Base-by-base conservation (phyloP, 2,797 vertebrate species). In the Sebastes dallii region DNA sequence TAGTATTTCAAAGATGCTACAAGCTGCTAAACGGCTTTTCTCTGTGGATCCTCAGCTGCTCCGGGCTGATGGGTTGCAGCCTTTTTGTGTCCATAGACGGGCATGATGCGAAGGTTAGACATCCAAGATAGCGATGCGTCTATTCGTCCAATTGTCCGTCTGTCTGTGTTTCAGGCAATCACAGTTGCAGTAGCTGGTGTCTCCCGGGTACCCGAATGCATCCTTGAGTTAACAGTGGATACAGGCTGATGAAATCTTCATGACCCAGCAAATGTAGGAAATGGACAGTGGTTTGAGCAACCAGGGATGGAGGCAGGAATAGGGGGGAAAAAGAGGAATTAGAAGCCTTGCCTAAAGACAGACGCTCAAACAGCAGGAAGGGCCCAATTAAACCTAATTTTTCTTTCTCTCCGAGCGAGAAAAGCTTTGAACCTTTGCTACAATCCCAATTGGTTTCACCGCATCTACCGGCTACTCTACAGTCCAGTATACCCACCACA, bases 211-310 rank as follows among this genome's bases (percentile, higher is more conserved):
- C 75, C 68, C 58, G 22, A 81, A 78, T 85, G 76, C 71, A 13
- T 84, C 66, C 68, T 68, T 55, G 20, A 83, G 75, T 83, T 86
- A 87, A 86, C 80, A 84, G 72, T 80, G 80, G 77, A 85, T 86
- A 30, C 11, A 55, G 71, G 59, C 62, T 85, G 67, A 88, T 92
- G 36, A 92, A 86, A 94, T 84, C 86, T 92, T 90, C 80, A 93
- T 72, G 75, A 85, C 72, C 70, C 27, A 59, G 72, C 80, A 91
- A 88, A 90, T 87, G 86, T 66, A 83, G 72, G 72, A 87, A 88
- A 89, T 81, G 70, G 84, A 84, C 70, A 83, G 69, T 69, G 42
- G 42, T 75, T 76, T 52, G 62, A 88, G 72, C 80, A 66, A 65
- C 70, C 72, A 25, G 55, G 56, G 69, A 78, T 34, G 34, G 14